phyloP scores from a whole-genome alignment of 2,888 invertebrate species.

The Tipula vernalis region DNA sequence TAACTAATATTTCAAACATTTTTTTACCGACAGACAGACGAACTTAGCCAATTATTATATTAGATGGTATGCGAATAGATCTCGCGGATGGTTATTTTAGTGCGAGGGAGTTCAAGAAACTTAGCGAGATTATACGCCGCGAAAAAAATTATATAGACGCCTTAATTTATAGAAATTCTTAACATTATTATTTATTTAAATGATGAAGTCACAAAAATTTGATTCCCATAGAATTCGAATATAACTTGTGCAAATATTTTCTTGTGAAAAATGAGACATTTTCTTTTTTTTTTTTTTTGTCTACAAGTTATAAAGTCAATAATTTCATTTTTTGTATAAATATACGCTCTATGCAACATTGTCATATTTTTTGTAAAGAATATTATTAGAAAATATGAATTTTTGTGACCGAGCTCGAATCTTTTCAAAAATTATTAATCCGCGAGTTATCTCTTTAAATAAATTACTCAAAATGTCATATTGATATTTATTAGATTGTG shows the following conservation, averaged over 20 bases:
- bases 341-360: background rate
- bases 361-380: background rate
- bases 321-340: background rate
- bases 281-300: background rate
- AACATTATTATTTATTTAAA: background rate
- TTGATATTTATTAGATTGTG: background rate
- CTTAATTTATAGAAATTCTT: background rate
- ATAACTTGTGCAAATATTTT: background rate
- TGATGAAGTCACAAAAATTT: background rate
- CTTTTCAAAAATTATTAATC: background rate
- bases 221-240: background rate
- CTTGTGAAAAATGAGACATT: background rate
- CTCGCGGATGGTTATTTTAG: background rate
- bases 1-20: no score
- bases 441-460: background rate
- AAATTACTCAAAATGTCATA: background rate
- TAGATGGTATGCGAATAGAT: no score
- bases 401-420: background rate
- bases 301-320: background rate
- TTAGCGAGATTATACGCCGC: no score
- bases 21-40: no score
- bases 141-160: background rate
- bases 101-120: background rate
- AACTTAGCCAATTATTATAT: no score
- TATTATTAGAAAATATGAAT: background rate